Evolutionary conservation across 1,140 invertebrate species (phyloP), one percentile per base, ranked within the genome.

Genomic region (Calosoma granatense): DNA sequence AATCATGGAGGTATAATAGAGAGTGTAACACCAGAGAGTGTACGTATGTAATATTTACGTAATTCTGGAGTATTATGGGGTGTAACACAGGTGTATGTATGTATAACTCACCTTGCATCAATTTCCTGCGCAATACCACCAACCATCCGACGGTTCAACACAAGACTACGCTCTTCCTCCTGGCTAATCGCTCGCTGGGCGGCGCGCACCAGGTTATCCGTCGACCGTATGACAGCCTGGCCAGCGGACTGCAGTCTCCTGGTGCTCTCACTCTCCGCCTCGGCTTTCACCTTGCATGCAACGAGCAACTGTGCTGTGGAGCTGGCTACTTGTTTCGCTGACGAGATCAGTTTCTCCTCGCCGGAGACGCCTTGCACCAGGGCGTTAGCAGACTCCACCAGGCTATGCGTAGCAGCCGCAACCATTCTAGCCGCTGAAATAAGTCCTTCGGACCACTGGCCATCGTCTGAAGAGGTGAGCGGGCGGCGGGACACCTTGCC

Each of bases 391-490:
- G 94, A 92, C 74, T 99, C 96, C 52, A 97, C 97, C 20, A 99
- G 76, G 60, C 91, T 94, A 71, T 98, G 95, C 0, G 96, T 97
- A 0, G 97, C 95, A 0, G 95, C 95, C 0, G 96, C 96, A 0
- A 99, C 96, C 59, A 97, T 77, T 59, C 92, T 79, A 1, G 97
- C 94, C 0, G 96, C 97, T 0, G 94, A 97, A 26, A 98, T 91
- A 1, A 99, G 77, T 2, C 97, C 97, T 74, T 98, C 94, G 0
- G 94, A 98, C 97, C 96, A 99, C 67, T 99, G 95, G 0, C 94
- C 95, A 74, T 98, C 95, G 69, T 98, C 94, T 0, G 90, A 92
- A 22, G 86, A 89, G 14, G 83, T 87, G 17, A 85, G 72, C 1
- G 88, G 88, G 55, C 82, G 85, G 14, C 87, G 77, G 0, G 88